Evolutionary conservation across 2,113 vertebrate genomes (phyloP), one percentile per base, ranked within the genome.

Genomic region (Anseranas semipalmata): DNA sequence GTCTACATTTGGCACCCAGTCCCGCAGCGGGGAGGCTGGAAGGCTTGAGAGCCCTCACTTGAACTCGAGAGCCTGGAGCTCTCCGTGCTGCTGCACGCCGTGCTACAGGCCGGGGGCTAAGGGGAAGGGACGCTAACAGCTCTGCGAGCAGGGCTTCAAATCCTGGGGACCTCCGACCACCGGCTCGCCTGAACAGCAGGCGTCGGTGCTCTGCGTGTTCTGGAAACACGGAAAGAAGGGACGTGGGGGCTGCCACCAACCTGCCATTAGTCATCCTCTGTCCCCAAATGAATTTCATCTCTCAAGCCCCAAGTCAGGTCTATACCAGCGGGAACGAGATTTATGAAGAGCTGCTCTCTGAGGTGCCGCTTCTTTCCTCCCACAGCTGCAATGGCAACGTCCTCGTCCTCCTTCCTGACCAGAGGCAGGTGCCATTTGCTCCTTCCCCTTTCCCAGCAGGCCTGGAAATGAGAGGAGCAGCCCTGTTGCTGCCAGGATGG

Each of bases 161-260:
- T 82, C 4, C 62, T 81, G 68, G 25, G 17, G 53, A 6, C 19
- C 12, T 65, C 35, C 22, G 66, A 24, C 8, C 15, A 55, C 52
- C 6, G 2, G 12, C 58, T 43, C 15, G 24, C 19, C 70, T 59
- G 52, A 72, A 85, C 18, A 72, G 37, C 16, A 41, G 19, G 19
- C 33, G 41, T 5, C 5, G 0, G 0, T 33, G 17, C 19, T 68
- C 72, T 76, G 33, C 28, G 10, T 18, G 20, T 24, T 80, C 45
- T 53, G 13, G 43, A 39, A 76, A 10, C 48, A 62, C 0, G 1
- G 37, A 66, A 18, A n/a, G 70, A 55, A 85, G 53, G 16, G 35
- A 7, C 1, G 1, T 9, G n/a, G 33, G 4, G 11, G 10, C 16
- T 18, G 65, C 35, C 19, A 39, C 6, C 14, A 72, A 13, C 10